A percentile compares a stretch with the other conserved stretches of the same genome.
Evolutionary conservation across 1,140 invertebrate genomes (phyloP).

Genomic region (Drosophila asahinai): DNA sequence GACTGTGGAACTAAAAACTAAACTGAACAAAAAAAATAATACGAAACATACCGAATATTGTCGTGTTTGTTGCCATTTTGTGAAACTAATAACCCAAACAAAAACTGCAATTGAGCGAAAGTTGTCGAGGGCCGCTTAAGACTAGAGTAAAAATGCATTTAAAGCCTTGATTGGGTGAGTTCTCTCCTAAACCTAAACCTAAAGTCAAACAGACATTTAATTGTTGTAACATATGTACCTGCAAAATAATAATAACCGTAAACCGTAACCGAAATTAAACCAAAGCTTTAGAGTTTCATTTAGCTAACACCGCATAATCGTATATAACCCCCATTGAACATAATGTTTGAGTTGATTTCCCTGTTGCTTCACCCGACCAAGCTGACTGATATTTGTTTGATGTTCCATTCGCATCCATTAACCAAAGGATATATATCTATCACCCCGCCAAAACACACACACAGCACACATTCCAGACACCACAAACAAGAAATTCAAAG

Average conservation of each 20-base stretch:
- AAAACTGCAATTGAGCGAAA: constrained; percentile 76
- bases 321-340: constrained; percentile 13
- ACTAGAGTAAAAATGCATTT: constrained; percentile 77
- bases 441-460: background rate
- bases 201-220: constrained; percentile 48
- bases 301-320: constrained; percentile 27
- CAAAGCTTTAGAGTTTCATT: constrained; percentile 57
- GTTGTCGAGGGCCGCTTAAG: constrained; percentile 77
- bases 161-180: constrained; percentile 81
- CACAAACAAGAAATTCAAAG: constrained; percentile 12
- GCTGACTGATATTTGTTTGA: constrained; percentile 15
- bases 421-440: constrained; percentile 8
- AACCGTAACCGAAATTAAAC: constrained; percentile 44
- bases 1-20: constrained; percentile 54
- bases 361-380: constrained; percentile 25
- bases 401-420: constrained; percentile 12
- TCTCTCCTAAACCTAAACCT: constrained; percentile 37
- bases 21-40: constrained; percentile 35
- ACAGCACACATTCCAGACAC: background rate
- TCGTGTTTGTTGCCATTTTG: constrained; percentile 58
- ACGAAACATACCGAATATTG: constrained; percentile 54
- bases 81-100: constrained; percentile 49
- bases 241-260: constrained; percentile 16
- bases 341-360: constrained; percentile 31
- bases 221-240: constrained; percentile 64